phyloP scores from a whole-genome alignment of 1,140 invertebrate species.

The Caerostris darwini region DNA sequence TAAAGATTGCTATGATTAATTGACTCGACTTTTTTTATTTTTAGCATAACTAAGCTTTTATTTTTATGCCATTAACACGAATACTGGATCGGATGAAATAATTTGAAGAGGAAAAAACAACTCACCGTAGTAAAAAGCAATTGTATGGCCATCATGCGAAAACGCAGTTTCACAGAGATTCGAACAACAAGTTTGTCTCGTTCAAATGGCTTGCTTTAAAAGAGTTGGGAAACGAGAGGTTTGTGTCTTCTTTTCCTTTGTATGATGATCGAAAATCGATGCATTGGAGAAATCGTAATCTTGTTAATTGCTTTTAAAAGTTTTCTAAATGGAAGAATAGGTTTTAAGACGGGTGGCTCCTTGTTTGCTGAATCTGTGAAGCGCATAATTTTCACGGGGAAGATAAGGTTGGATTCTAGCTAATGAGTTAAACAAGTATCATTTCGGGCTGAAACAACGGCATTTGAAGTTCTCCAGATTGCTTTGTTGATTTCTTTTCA shows the following conservation, averaged over 20 bases:
- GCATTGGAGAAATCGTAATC: constrained; percentile 12
- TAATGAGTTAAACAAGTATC: neutral
- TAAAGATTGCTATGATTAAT: too few species aligned
- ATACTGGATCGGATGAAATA: neutral
- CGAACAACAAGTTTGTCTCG: neutral
- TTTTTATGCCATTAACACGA: constrained; percentile 9
- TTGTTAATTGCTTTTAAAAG: constrained; percentile 40
- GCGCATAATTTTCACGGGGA: neutral
- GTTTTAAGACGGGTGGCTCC: neutral
- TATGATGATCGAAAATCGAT: constrained; percentile 13
- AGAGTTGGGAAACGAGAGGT: neutral
- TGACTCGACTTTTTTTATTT: neutral
- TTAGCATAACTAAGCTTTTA: neutral
- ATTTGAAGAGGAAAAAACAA: neutral
- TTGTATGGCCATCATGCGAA: neutral
- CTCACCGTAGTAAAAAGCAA: neutral
- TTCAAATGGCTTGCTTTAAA: neutral
- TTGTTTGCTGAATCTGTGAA: neutral
- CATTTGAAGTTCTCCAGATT: neutral
- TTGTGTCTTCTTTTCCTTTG: neutral
- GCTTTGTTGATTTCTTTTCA: neutral
- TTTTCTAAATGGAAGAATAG: constrained; percentile 3
- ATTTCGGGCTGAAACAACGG: neutral
- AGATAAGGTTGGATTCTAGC: constrained; percentile 4
- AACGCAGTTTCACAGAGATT: neutral